phyloP scores from a whole-genome alignment of 2,888 invertebrate genomes.

The Isoperla grammatica region DNA sequence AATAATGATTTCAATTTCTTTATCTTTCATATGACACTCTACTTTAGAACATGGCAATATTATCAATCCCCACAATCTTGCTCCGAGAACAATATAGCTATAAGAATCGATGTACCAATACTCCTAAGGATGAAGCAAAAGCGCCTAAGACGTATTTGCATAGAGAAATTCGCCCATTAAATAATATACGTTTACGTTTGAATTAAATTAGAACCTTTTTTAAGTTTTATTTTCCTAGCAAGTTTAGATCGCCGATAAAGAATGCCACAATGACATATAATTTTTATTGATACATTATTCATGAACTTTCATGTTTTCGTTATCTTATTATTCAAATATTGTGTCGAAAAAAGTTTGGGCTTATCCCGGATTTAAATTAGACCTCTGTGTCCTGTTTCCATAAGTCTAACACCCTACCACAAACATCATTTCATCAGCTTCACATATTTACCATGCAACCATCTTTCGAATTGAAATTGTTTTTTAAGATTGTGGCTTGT shows the following conservation, averaged over 20 bases:
- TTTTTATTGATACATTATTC: conserved; percentile 4
- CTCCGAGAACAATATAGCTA: not conserved
- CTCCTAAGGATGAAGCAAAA: conserved; percentile 5
- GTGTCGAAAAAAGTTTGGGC: conserved; percentile 3
- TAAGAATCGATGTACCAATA: not conserved
- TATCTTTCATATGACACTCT: conserved; percentile 17
- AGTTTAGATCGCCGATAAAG: conserved; percentile 4
- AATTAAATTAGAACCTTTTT: not conserved
- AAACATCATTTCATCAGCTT: not conserved
- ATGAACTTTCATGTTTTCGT: conserved; percentile 9
- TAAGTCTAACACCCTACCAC: not conserved
- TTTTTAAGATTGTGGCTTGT: no score
- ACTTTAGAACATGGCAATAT: conserved; percentile 11
- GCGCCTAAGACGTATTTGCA: conserved; percentile 7
- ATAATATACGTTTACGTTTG: conserved; percentile 15
- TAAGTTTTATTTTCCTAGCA: not conserved
- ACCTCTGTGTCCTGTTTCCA: conserved; percentile 2
- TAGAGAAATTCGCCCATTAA: conserved; percentile 17
- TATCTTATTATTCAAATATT: conserved; percentile 6
- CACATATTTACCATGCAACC: not conserved
- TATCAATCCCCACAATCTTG: not conserved
- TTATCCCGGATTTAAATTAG: conserved; percentile 4
- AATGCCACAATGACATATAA: conserved; percentile 4
- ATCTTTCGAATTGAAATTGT: no score
- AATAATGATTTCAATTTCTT: conserved; percentile 15